Evolutionary conservation across 2,888 invertebrate genomes (phyloP).

Genomic region (Teleogryllus oceanicus): DNA sequence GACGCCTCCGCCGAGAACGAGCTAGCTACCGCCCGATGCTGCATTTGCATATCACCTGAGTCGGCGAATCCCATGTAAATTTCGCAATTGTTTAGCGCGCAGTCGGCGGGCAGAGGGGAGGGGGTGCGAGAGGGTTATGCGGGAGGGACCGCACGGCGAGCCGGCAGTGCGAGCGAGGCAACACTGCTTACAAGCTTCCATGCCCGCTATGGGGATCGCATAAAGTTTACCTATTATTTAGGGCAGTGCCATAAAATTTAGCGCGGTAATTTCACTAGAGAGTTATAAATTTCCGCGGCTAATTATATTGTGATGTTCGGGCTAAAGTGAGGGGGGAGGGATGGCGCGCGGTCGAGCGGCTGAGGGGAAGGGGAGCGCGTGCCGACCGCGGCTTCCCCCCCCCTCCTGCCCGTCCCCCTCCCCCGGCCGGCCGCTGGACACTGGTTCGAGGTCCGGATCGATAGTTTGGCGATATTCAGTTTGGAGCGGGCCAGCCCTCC

Average conservation of each 20-base stretch:
- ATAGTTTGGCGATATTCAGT: too few species aligned
- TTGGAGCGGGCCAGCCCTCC: too few species aligned
- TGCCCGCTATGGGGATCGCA: not conserved
- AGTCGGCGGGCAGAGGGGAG: not conserved
- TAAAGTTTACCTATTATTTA: slow-evolving; percentile 18
- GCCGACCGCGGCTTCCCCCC: not conserved
- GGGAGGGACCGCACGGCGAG: too few species aligned
- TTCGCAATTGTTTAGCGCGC: slow-evolving; percentile 1
- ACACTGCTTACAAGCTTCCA: not conserved
- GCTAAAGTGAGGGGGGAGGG: not conserved
- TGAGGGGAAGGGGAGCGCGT: not conserved
- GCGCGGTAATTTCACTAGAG: slow-evolving; percentile 1
- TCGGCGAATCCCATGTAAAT: slow-evolving; percentile 8
- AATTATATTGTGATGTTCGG: slow-evolving; percentile 10
- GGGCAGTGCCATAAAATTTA: slow-evolving; percentile 9
- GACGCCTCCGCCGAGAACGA: not conserved
- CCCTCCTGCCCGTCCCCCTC: too few species aligned
- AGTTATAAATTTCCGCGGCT: not conserved
- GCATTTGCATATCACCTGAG: slow-evolving; percentile 5
- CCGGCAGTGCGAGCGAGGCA: not conserved
- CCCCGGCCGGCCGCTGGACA: too few species aligned
- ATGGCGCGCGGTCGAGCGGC: not conserved
- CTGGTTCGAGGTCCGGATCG: too few species aligned
- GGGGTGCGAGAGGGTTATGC: not conserved
- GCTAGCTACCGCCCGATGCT: not conserved